Percentiles rank a stretch among this genome's conserved stretches.
phyloP scores from a whole-genome alignment of 2,113 vertebrate genomes.

The Varanus salvator region DNA sequence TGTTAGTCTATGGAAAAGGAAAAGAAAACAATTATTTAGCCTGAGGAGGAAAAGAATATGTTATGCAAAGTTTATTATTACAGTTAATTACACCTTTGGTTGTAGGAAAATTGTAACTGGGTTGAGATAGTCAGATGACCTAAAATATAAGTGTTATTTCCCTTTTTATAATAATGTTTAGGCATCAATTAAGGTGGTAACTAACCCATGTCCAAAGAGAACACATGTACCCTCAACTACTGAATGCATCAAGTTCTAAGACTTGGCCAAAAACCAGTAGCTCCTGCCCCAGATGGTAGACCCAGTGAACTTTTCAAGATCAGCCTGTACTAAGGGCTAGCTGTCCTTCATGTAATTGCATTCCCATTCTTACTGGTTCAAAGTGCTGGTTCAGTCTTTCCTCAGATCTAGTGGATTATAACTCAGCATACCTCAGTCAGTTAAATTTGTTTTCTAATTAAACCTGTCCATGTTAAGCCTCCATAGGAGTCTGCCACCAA shows the following conservation, averaged over 20 bases:
- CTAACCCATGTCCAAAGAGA: background rate
- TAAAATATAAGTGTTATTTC: background rate
- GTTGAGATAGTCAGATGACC: background rate
- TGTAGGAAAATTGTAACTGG: conserved; percentile 18
- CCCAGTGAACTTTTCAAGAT: background rate
- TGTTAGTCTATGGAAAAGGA: background rate
- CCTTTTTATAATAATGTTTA: conserved; percentile 16
- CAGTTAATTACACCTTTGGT: conserved; percentile 3
- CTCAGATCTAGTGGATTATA: too few species aligned
- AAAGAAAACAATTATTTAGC: conserved; percentile 47
- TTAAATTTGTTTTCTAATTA: too few species aligned
- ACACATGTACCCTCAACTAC: background rate
- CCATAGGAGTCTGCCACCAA: too few species aligned
- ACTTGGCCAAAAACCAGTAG: background rate
- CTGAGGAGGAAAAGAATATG: conserved; percentile 17
- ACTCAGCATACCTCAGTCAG: too few species aligned
- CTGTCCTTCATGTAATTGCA: background rate
- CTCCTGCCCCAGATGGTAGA: background rate
- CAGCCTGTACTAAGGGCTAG: background rate
- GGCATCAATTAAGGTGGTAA: background rate
- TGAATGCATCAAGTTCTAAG: background rate
- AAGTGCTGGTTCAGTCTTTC: background rate
- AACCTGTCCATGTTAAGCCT: too few species aligned
- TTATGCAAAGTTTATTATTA: conserved; percentile 15
- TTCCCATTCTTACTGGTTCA: background rate